Conservation (phyloP, 2,888 invertebrate genomes). For the Diplolepis rosae region DNA sequence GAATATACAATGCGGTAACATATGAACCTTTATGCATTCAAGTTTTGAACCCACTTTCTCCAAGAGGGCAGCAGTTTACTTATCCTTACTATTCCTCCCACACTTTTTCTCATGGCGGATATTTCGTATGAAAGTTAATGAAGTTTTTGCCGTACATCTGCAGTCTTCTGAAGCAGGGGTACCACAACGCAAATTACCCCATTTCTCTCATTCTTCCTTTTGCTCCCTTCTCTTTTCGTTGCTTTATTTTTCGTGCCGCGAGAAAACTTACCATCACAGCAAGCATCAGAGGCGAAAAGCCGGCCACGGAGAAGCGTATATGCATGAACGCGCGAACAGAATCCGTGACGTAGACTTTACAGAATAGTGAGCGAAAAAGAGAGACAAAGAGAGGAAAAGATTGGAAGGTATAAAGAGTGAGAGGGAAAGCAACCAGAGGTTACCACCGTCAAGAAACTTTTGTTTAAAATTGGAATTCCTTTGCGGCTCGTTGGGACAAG, state of each 20-base stretch:
- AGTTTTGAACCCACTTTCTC: no score
- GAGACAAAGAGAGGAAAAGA: constrained; percentile 35
- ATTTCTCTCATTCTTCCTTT: neutral
- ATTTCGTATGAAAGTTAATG: neutral
- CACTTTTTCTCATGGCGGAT: neutral
- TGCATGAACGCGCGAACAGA: constrained; percentile 58
- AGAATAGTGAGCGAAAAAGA: neutral
- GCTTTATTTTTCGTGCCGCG: neutral
- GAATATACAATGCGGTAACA: no score
- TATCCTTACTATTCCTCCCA: neutral
- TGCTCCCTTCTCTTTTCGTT: neutral
- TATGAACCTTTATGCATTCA: no score
- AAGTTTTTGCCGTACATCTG: neutral
- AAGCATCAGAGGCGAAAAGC: constrained; percentile 27
- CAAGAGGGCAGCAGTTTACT: no score
- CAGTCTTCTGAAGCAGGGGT: neutral
- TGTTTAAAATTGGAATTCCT: constrained; percentile 71
- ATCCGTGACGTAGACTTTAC: constrained; percentile 49
- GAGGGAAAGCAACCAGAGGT: constrained; percentile 45
- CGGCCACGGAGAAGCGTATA: constrained; percentile 37
- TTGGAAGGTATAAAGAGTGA: constrained; percentile 22
- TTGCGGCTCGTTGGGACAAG: constrained; percentile 68
- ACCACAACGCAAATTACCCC: neutral
- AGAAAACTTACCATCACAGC: constrained; percentile 3
- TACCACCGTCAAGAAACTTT: constrained; percentile 67